Percentiles rank a stretch among this genome's conserved stretches.
Conservation (phyloP, 1,140 invertebrate genomes). For the Chelonus insularis region DNA sequence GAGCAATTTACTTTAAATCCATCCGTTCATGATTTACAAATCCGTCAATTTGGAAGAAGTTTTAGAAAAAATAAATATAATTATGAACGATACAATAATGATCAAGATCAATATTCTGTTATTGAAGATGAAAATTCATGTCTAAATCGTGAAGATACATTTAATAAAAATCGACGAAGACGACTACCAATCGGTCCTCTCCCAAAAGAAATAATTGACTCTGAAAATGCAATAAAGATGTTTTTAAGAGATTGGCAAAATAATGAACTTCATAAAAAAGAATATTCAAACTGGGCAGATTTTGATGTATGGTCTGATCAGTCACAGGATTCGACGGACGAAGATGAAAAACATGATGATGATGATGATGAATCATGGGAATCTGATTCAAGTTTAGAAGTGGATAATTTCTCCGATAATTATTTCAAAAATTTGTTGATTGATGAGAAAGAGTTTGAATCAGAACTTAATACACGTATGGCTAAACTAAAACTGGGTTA, state of each 20-base stretch:
- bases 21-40: neutral
- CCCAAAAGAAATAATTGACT: no score
- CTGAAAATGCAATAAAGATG: no score
- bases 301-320: neutral
- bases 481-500: neutral
- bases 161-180: no score
- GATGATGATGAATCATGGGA: neutral
- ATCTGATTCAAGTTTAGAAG: neutral
- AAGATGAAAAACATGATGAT: slow-evolving; percentile 1
- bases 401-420: neutral
- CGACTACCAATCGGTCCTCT: no score
- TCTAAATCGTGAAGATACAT: no score
- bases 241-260: no score
- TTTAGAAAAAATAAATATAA: neutral
- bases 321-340: neutral
- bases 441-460: neutral
- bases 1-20: neutral
- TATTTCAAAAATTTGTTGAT: neutral
- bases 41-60: neutral
- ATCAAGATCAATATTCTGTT: no score
- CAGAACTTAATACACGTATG: neutral
- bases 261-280: neutral
- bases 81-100: no score
- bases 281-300: neutral
- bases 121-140: no score